These are phyloP conservation scores for Samia ricini DNA, from an alignment of 1,140 invertebrate genomes.

Conservation along the genomic window DNA sequence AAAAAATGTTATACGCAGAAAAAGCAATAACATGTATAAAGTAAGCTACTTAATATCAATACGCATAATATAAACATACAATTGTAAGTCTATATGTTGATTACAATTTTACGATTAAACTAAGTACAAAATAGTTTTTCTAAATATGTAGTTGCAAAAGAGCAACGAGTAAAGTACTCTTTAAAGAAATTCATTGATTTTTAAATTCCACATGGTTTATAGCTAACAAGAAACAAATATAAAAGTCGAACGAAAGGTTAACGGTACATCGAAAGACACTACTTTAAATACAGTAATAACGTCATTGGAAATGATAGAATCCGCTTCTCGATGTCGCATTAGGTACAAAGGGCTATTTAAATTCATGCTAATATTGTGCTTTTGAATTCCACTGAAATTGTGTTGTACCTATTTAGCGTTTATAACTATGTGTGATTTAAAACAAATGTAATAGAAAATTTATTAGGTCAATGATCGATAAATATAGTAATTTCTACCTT, in stretches of 20 bases:
- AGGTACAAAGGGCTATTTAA: constrained; percentile 1
- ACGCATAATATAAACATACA: too few relatives aligned
- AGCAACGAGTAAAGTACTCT: too few relatives aligned
- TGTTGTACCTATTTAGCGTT: background rate
- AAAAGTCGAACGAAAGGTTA: background rate
- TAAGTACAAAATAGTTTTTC: too few relatives aligned
- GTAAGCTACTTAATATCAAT: too few relatives aligned
- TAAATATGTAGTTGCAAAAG: too few relatives aligned
- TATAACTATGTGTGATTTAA: background rate
- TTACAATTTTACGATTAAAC: too few relatives aligned
- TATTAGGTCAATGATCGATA: too few relatives aligned
- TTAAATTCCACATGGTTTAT: background rate
- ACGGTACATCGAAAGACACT: background rate
- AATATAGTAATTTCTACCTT: too few relatives aligned
- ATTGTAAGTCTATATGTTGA: too few relatives aligned
- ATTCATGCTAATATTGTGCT: constrained; percentile 1
- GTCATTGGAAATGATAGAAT: background rate
- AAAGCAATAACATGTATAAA: too few relatives aligned
- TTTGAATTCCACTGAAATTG: background rate
- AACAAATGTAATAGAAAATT: too few relatives aligned
- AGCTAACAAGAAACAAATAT: background rate
- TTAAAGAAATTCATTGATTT: background rate
- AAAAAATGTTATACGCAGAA: too few relatives aligned
- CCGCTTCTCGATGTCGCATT: background rate
- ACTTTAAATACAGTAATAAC: constrained; percentile 1